Conservation (phyloP, 92 coral and sea anemone genomes). For the Epizoanthus illoricatus region DNA sequence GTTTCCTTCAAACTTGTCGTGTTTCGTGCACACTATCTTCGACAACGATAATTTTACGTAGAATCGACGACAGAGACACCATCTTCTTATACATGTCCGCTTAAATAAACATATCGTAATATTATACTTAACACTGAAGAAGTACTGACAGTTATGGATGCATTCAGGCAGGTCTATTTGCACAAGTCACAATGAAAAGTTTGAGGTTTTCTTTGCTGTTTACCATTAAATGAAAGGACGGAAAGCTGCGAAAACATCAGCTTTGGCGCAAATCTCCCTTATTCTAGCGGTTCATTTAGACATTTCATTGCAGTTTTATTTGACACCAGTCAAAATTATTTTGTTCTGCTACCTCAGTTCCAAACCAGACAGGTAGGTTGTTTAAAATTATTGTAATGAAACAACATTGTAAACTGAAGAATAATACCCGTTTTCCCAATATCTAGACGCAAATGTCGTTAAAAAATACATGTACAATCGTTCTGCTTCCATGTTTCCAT, state of each 20-base stretch:
- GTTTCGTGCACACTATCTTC: background rate
- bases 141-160: background rate
- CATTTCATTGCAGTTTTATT: too few species aligned
- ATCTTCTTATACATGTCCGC: background rate
- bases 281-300: too few species aligned
- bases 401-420: too few species aligned
- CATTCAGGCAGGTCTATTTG: constrained; percentile 3
- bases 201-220: background rate
- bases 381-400: too few species aligned
- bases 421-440: too few species aligned
- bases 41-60: too few species aligned
- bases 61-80: background rate
- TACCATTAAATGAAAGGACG: constrained; percentile 9
- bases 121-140: constrained; percentile 3
- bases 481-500: too few species aligned
- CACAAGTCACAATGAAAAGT: constrained; percentile 7
- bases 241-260: constrained; percentile 4
- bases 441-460: too few species aligned
- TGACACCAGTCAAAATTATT: too few species aligned
- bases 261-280: background rate
- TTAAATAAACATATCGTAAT: background rate
- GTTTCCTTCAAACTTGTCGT: background rate
- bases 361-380: too few species aligned
- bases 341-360: too few species aligned
- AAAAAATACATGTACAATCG: too few species aligned